Evolutionary conservation across 2,888 invertebrate genomes (phyloP).

Genomic region (Acanthosepion esculentum): DNA sequence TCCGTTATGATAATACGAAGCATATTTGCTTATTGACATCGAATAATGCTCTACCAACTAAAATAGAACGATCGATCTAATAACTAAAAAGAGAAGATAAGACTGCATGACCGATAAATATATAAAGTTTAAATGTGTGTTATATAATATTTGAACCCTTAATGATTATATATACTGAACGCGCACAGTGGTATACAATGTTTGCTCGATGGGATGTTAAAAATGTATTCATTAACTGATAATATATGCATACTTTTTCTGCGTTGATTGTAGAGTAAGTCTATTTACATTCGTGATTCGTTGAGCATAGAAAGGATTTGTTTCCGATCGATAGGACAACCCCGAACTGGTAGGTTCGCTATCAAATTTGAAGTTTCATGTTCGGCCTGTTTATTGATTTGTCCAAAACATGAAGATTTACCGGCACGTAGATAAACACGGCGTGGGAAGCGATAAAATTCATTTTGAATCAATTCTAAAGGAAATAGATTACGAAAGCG

Average conservation of each 20-base stretch:
- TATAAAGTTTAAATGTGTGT: too few species aligned
- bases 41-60: too few species aligned
- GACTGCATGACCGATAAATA: too few species aligned
- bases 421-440: background rate
- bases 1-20: too few species aligned
- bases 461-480: background rate
- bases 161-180: background rate
- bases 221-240: background rate
- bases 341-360: background rate
- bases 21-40: too few species aligned
- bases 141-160: background rate
- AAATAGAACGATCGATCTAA: too few species aligned
- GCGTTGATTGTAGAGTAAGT: background rate
- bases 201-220: background rate
- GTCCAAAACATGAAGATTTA: background rate
- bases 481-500: background rate
- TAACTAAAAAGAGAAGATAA: too few species aligned
- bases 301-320: background rate
- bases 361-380: background rate
- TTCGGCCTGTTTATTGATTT: background rate
- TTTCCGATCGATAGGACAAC: background rate
- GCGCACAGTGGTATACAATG: background rate
- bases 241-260: background rate
- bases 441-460: background rate
- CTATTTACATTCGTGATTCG: background rate